Evolutionary conservation across 2,797 vertebrate species (phyloP).

Genomic region (Odontamblyopus rebecca): DNA sequence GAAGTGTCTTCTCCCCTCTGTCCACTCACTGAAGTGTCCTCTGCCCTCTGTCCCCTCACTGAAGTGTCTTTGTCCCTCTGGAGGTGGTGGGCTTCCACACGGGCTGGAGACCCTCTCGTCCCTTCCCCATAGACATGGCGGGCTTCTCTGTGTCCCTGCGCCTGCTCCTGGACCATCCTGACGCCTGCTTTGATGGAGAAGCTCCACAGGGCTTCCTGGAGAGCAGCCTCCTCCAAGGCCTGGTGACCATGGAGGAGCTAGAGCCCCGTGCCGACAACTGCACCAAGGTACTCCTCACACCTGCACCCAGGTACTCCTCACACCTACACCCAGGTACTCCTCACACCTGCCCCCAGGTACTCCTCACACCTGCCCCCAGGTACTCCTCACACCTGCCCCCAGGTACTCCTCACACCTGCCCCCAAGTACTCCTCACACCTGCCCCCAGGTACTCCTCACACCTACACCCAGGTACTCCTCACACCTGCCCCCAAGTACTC

Average conservation of each 20-base stretch:
- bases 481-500: too few relatives aligned
- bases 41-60: neutral
- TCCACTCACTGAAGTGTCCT: too few relatives aligned
- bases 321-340: too few relatives aligned
- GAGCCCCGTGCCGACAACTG: conserved; percentile 91
- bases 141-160: conserved; percentile 87
- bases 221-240: conserved; percentile 86
- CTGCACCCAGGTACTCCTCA: too few relatives aligned
- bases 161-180: conserved; percentile 80
- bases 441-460: too few relatives aligned
- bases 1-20: too few relatives aligned
- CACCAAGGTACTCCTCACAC: conserved; percentile 75
- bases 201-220: conserved; percentile 90
- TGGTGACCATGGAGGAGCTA: conserved; percentile 88
- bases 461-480: too few relatives aligned
- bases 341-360: too few relatives aligned
- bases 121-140: conserved; percentile 93
- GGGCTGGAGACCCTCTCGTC: conserved; percentile 88
- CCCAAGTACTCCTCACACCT: too few relatives aligned
- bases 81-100: conserved; percentile 89
- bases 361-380: too few relatives aligned
- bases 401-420: too few relatives aligned
- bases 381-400: too few relatives aligned
- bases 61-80: neutral
- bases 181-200: conserved; percentile 82